Evolutionary conservation across 1,140 invertebrate species (phyloP).

Genomic region (Pomacea maculata): DNA sequence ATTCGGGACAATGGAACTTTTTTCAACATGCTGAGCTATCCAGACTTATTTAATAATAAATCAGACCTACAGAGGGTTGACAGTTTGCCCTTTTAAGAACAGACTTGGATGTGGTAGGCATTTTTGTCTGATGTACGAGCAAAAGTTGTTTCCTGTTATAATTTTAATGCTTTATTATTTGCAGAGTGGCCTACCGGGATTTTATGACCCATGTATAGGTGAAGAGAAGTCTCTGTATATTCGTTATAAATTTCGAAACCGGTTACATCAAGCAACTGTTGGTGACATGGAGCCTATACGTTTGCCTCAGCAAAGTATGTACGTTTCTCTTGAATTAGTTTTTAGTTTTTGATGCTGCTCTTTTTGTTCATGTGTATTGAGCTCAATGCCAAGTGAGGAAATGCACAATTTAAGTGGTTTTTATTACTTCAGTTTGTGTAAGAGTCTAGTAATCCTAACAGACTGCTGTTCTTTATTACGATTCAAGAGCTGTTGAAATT

Average conservation of each 20-base stretch:
- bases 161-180: slow-evolving; percentile 50
- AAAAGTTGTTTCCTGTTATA: background rate
- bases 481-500: background rate
- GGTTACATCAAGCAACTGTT: slow-evolving; percentile 81
- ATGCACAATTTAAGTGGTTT: background rate
- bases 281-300: slow-evolving; percentile 80
- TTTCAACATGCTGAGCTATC: too few relatives aligned
- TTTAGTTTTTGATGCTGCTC: background rate
- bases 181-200: slow-evolving; percentile 93
- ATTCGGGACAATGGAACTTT: too few relatives aligned
- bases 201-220: slow-evolving; percentile 95
- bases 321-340: background rate
- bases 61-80: too few relatives aligned
- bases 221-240: slow-evolving; percentile 90
- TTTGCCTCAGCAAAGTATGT: slow-evolving; percentile 73
- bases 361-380: background rate
- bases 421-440: background rate
- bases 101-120: too few relatives aligned
- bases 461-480: background rate
- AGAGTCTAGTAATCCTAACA: background rate
- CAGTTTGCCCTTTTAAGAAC: too few relatives aligned
- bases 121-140: too few relatives aligned
- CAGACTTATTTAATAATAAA: too few relatives aligned
- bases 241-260: slow-evolving; percentile 84
- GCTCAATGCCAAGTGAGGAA: background rate